These are phyloP conservation scores for Scolopax mira DNA, from an alignment of 2,113 vertebrate genomes.

Conservation along the genomic window DNA sequence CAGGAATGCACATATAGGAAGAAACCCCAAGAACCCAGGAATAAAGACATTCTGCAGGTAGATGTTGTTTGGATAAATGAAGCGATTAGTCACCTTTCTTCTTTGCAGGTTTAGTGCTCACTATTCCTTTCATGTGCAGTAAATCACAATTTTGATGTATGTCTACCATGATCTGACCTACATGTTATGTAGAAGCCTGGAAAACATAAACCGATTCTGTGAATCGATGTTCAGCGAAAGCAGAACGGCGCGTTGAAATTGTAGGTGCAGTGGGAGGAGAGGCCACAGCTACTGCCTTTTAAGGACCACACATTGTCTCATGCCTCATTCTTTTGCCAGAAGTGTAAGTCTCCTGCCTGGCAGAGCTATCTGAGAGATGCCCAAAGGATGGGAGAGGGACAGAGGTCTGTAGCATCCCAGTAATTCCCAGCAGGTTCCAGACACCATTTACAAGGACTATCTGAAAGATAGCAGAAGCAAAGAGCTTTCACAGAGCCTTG, in stretches of 20 bases:
- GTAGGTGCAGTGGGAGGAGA: neutral
- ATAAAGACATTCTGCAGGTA: neutral
- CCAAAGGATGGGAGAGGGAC: neutral
- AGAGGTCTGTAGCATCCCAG: neutral
- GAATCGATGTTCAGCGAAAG: neutral
- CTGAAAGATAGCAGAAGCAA: neutral
- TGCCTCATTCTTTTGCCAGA: neutral
- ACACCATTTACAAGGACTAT: neutral
- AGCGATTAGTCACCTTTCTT: neutral
- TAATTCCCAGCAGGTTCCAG: neutral
- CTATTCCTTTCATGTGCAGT: neutral
- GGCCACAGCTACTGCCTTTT: neutral
- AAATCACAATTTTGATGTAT: neutral
- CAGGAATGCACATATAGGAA: neutral
- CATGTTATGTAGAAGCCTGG: neutral
- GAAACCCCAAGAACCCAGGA: neutral
- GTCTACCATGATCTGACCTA: neutral
- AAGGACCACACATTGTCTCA: neutral
- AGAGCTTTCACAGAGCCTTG: neutral
- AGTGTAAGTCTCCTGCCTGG: neutral
- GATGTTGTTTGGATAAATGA: neutral
- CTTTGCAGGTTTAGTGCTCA: neutral
- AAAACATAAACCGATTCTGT: neutral
- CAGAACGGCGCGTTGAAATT: neutral
- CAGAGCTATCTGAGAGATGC: neutral